These are phyloP conservation scores for Artemia franciscana DNA, from an alignment of 1,140 invertebrate genomes.

Conservation along the genomic window DNA sequence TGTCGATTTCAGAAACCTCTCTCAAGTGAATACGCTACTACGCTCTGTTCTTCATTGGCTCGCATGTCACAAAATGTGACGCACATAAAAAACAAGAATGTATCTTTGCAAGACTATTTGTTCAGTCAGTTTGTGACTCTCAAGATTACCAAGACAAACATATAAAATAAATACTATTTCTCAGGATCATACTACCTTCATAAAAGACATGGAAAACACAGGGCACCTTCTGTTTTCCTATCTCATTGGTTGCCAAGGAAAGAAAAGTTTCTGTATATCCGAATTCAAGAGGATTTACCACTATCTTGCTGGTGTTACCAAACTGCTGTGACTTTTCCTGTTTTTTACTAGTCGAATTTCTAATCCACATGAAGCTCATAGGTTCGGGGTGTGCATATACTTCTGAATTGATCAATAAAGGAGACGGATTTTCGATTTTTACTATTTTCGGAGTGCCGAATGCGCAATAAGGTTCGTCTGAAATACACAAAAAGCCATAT, in stretches of 20 bases:
- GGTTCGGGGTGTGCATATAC: not conserved
- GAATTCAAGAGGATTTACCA: not conserved
- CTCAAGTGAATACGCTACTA: no score
- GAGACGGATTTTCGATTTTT: not conserved
- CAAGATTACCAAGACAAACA: no score
- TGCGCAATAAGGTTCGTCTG: not conserved
- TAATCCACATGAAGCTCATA: not conserved
- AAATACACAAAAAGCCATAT: no score
- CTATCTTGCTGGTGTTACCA: not conserved
- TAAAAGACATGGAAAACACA: not conserved
- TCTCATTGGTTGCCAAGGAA: not conserved
- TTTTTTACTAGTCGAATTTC: not conserved
- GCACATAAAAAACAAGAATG: no score
- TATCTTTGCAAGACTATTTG: no score
- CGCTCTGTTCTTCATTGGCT: no score
- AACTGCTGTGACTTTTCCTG: not conserved
- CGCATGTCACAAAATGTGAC: no score
- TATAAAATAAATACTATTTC: no score
- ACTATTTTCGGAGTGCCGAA: not conserved
- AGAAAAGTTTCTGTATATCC: not conserved
- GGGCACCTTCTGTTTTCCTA: not conserved
- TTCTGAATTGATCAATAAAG: not conserved
- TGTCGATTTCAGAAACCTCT: no score
- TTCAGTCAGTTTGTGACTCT: no score
- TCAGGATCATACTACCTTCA: no score